phyloP scores from a whole-genome alignment of 2,888 invertebrate species.

The Orthosia gothica region DNA sequence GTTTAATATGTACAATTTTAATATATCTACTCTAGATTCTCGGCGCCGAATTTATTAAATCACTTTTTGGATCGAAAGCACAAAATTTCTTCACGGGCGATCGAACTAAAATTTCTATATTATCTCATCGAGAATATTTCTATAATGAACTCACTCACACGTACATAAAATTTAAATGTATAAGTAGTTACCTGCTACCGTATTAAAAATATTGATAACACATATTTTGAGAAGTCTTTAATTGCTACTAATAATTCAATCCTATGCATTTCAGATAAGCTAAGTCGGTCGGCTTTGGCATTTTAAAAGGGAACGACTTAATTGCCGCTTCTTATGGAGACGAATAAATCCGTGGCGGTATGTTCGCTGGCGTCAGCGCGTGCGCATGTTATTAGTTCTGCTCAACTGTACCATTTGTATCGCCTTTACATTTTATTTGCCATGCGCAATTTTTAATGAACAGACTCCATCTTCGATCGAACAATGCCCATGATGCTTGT shows the following conservation, averaged over 20 bases:
- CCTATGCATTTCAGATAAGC: constrained; percentile 86
- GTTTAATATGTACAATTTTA: no score
- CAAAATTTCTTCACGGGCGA: constrained; percentile 16
- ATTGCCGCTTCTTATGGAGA: constrained; percentile 80
- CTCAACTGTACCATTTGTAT: constrained; percentile 58
- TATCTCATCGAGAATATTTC: constrained; percentile 82
- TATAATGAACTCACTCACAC: constrained; percentile 89
- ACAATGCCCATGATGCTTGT: constrained; percentile 43
- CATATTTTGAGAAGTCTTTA: constrained; percentile 87
- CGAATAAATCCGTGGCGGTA: constrained; percentile 80
- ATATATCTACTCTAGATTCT: neutral
- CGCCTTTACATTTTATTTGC: constrained; percentile 43
- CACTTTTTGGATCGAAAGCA: neutral
- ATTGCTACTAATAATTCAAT: constrained; percentile 89
- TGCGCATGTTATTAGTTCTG: constrained; percentile 79
- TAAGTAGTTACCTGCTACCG: constrained; percentile 90
- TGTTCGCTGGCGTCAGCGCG: constrained; percentile 77
- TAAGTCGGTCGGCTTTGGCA: constrained; percentile 76
- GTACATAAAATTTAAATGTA: constrained; percentile 88
- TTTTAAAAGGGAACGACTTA: constrained; percentile 85
- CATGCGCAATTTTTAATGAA: constrained; percentile 44
- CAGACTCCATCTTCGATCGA: constrained; percentile 14
- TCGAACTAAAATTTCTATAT: constrained; percentile 72
- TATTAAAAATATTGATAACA: constrained; percentile 90
- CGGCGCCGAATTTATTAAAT: neutral